Conservation (phyloP, 2,113 vertebrate species). For the Heterotilapia buettikoferi region DNA sequence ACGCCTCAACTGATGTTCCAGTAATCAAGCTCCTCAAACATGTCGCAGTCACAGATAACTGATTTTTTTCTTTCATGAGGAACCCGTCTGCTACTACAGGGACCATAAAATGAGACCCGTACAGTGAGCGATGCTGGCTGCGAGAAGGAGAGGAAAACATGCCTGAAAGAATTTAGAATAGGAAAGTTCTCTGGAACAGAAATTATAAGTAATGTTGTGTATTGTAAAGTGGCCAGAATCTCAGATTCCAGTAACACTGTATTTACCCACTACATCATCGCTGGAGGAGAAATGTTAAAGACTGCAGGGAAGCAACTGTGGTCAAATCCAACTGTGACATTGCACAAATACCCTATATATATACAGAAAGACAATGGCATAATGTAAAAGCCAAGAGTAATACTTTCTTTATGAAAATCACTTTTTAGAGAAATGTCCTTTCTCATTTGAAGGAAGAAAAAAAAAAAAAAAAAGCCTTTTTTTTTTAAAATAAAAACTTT, state of each 20-base stretch:
- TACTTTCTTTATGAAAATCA: background rate
- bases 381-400: background rate
- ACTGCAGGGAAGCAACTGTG: background rate
- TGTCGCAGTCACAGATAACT: background rate
- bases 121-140: background rate
- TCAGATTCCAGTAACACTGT: background rate
- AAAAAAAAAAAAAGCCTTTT: background rate
- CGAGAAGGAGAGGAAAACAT: background rate
- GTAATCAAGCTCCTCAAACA: background rate
- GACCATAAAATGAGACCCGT: background rate
- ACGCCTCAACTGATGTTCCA: background rate
- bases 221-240: background rate
- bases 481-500: background rate
- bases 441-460: background rate
- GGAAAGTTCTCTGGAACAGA: background rate
- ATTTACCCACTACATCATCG: background rate
- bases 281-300: background rate
- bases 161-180: background rate
- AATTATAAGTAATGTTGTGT: background rate
- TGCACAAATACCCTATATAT: background rate
- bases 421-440: background rate
- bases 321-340: background rate
- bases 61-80: background rate
- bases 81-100: background rate
- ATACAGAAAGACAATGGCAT: background rate